Conservation (phyloP, 2,888 invertebrate species). For the Tridacna crocea region DNA sequence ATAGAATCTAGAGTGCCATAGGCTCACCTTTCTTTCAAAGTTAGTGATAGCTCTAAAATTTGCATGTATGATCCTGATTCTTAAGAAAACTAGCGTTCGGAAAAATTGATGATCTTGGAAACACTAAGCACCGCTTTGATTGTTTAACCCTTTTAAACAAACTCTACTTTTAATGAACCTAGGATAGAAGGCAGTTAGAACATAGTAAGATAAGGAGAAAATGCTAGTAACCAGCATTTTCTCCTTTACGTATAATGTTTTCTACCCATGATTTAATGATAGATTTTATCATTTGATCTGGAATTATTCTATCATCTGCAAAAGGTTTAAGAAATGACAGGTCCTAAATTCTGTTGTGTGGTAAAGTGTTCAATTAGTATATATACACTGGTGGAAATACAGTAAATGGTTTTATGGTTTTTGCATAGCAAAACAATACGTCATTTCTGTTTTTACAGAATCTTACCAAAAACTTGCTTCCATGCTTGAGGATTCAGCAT, state of each 20-base stretch:
- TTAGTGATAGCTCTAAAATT: too few relatives aligned
- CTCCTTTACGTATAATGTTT: neutral
- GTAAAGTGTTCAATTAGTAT: neutral
- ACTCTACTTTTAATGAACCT: neutral
- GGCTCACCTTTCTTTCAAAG: too few relatives aligned
- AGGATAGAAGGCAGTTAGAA: neutral
- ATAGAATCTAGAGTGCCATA: too few relatives aligned
- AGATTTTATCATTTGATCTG: neutral
- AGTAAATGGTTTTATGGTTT: too few relatives aligned
- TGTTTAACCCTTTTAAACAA: too few relatives aligned
- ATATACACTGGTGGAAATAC: too few relatives aligned
- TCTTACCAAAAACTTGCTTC: conserved; percentile 34
- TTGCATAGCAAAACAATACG: neutral
- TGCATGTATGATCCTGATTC: too few relatives aligned
- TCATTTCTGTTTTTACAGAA: neutral
- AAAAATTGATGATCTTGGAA: too few relatives aligned
- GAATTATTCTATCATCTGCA: neutral
- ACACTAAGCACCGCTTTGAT: too few relatives aligned
- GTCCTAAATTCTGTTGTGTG: neutral
- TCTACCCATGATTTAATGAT: neutral
- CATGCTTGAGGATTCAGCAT: conserved; percentile 31
- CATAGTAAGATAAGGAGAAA: neutral
- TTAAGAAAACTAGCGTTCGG: too few relatives aligned
- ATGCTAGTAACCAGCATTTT: neutral
- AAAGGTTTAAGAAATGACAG: neutral